Percentiles rank a stretch among this genome's conserved stretches.
phyloP scores from a whole-genome alignment of 2,888 invertebrate species.

The Aspidiotus destructor region DNA sequence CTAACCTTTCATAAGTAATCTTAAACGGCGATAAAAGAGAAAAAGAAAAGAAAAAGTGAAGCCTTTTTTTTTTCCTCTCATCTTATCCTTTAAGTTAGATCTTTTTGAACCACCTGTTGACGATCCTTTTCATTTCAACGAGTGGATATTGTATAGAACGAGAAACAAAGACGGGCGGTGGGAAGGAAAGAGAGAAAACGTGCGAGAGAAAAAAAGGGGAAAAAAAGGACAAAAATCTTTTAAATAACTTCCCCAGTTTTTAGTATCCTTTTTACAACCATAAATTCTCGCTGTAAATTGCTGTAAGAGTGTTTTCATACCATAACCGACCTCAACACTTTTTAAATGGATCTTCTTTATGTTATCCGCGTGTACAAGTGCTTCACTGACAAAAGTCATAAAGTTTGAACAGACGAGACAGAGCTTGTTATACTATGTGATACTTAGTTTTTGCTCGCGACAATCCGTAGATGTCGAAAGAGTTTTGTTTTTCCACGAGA shows the following conservation, averaged over 20 bases:
- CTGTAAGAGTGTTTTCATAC: constrained; percentile 28
- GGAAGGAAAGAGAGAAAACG: constrained; percentile 15
- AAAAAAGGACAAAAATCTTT: constrained; percentile 28
- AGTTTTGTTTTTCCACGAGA: too few relatives aligned
- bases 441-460: too few relatives aligned
- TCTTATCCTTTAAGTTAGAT: constrained; percentile 30
- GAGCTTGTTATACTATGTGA: too few relatives aligned
- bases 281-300: constrained; percentile 29
- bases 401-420: not conserved
- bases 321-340: constrained; percentile 32
- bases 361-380: not conserved
- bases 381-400: not conserved
- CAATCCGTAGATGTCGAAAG: too few relatives aligned
- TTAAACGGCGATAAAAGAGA: constrained; percentile 31
- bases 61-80: constrained; percentile 17
- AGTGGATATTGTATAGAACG: constrained; percentile 10
- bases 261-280: constrained; percentile 32
- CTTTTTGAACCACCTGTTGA: constrained; percentile 31
- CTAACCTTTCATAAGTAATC: constrained; percentile 31
- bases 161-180: constrained; percentile 18
- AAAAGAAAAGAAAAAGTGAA: constrained; percentile 24
- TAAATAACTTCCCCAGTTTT: constrained; percentile 27
- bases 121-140: constrained; percentile 30
- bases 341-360: constrained; percentile 31
- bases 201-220: constrained; percentile 12